Evolutionary conservation across 2,888 invertebrate species (phyloP).

Genomic region (Cosmorhoe ocellata): DNA sequence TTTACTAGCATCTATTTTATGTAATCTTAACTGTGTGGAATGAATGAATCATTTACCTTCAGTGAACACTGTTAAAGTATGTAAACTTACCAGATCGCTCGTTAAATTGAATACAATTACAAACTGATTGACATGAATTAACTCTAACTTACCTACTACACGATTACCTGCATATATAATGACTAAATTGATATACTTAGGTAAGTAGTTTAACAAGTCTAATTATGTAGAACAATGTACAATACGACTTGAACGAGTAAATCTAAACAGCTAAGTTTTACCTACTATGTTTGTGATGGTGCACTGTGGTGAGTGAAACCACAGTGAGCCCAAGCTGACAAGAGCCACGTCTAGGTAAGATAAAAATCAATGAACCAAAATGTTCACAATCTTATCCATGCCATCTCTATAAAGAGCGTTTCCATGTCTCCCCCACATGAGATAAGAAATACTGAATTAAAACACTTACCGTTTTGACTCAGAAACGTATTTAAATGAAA

Average conservation of each 20-base stretch:
- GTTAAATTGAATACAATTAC: conserved; percentile 26
- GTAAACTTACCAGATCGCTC: conserved; percentile 18
- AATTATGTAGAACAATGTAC: conserved; percentile 15
- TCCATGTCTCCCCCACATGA: conserved; percentile 62
- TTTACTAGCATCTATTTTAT: no score
- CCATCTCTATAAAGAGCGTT: conserved; percentile 43
- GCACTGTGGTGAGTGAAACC: no score
- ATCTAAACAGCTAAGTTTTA: background rate
- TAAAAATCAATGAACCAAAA: background rate
- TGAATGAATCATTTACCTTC: no score
- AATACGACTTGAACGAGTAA: conserved; percentile 1
- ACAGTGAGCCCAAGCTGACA: no score
- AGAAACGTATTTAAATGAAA: conserved; percentile 78
- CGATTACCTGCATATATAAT: conserved; percentile 23
- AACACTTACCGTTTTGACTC: conserved; percentile 64
- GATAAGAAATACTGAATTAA: conserved; percentile 71
- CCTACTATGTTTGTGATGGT: no score
- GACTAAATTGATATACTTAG: conserved; percentile 25
- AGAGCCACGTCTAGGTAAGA: no score
- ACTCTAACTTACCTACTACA: conserved; percentile 9
- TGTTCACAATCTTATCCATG: conserved; percentile 2
- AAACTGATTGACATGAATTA: conserved; percentile 19
- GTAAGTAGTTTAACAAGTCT: conserved; percentile 24
- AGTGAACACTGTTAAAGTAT: background rate
- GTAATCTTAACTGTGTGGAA: no score